phyloP scores from a whole-genome alignment of 23 tunicate species.

The Corella eumyota region DNA sequence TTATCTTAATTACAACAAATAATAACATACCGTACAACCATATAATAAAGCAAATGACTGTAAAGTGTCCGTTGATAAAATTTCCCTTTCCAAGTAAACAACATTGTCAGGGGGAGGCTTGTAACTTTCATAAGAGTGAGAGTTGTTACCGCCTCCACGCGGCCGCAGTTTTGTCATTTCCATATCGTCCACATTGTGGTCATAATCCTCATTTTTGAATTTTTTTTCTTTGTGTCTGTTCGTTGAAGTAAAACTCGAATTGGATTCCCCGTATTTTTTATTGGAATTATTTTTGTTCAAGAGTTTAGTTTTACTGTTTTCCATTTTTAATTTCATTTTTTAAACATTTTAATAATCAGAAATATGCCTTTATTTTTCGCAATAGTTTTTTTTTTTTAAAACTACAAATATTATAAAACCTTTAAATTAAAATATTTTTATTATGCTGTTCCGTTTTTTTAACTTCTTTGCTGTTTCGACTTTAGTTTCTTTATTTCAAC shows the following conservation, averaged over 20 bases:
- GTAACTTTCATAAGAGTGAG: constrained; percentile 16
- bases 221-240: background rate
- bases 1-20: background rate
- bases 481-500: no score
- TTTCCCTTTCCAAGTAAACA: constrained; percentile 59
- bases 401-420: no score
- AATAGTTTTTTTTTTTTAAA: no score
- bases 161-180: constrained; percentile 50
- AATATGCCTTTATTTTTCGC: no score
- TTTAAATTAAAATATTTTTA: no score
- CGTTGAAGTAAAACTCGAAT: background rate
- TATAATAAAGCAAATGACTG: constrained; percentile 75
- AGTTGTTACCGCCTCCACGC: constrained; percentile 10
- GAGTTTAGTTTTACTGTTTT: background rate
- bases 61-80: constrained; percentile 59
- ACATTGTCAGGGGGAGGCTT: constrained; percentile 28
- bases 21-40: constrained; percentile 74
- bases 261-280: no score
- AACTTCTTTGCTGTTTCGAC: no score
- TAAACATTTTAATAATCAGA: no score
- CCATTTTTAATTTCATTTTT: no score
- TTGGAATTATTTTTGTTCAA: no score
- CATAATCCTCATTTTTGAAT: background rate
- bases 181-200: constrained; percentile 7
- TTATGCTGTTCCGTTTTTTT: no score